Percentiles rank a stretch among this genome's conserved stretches.
These are phyloP conservation scores for Poecilia velifera DNA, from an alignment of 2,797 vertebrate genomes.

Conservation along the genomic window DNA sequence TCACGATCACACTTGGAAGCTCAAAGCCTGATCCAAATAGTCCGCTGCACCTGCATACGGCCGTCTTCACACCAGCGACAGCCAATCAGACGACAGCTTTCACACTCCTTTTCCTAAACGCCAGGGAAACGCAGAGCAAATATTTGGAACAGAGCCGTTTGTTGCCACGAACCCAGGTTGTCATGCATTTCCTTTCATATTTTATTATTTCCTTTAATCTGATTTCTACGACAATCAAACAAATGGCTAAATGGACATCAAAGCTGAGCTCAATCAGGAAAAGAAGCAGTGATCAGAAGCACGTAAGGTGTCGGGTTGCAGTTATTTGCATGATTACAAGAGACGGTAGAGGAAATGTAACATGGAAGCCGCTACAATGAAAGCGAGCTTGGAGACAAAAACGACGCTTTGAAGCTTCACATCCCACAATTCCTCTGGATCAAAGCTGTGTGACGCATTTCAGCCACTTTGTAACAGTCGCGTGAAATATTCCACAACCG, in stretches of 20 bases:
- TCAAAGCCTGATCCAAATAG: slow-evolving; percentile 7
- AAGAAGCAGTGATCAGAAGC: slow-evolving; percentile 13
- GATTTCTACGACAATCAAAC: background rate
- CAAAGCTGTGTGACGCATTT: slow-evolving; percentile 34
- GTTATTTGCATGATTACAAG: slow-evolving; percentile 2
- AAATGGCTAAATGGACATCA: background rate
- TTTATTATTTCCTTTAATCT: background rate
- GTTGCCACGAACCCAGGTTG: background rate
- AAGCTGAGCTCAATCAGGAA: background rate
- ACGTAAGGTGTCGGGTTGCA: background rate
- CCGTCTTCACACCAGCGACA: slow-evolving; percentile 12
- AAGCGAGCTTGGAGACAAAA: slow-evolving; percentile 23
- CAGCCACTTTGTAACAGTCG: background rate
- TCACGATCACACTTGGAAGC: slow-evolving; percentile 2
- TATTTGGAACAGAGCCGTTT: slow-evolving; percentile 12
- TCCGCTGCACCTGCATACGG: slow-evolving; percentile 2
- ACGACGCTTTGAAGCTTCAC: slow-evolving; percentile 41
- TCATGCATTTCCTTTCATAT: background rate
- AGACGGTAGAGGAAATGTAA: slow-evolving; percentile 8
- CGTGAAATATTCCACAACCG: background rate
- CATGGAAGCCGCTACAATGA: slow-evolving; percentile 15
- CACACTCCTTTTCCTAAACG: slow-evolving; percentile 6
- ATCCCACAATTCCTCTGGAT: slow-evolving; percentile 34
- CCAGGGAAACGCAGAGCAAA: slow-evolving; percentile 34
- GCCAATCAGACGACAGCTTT: slow-evolving; percentile 51